Percentiles rank a stretch among this genome's conserved stretches.
These are phyloP conservation scores for Vulpes ferrilata DNA, from an alignment of 2,113 vertebrate species.

Conservation along the genomic window DNA sequence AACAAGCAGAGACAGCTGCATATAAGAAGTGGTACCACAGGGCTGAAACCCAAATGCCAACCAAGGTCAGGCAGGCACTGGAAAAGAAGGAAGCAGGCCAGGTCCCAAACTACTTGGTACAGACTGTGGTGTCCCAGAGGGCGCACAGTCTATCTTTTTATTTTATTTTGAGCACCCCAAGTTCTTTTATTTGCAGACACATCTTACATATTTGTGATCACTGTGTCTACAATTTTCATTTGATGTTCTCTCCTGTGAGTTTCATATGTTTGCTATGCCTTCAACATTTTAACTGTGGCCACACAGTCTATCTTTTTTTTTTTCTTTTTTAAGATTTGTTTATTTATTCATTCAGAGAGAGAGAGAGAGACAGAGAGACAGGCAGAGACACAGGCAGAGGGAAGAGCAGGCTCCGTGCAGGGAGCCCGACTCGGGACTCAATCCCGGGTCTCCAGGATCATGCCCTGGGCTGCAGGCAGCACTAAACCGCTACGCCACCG, in stretches of 20 bases:
- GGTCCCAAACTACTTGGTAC: background rate
- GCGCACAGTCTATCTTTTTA: background rate
- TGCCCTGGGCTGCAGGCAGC: too few species aligned
- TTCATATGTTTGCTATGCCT: background rate
- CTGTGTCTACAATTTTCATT: background rate
- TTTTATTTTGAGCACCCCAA: background rate
- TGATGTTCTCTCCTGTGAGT: background rate
- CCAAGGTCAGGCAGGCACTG: fast-evolving
- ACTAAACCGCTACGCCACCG: too few species aligned
- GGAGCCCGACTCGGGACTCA: too few species aligned
- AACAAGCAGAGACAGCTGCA: background rate
- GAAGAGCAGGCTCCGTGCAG: too few species aligned
- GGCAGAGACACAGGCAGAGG: too few species aligned
- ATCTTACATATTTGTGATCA: background rate
- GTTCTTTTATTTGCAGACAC: background rate
- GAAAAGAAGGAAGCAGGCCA: background rate
- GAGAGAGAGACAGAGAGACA: too few species aligned
- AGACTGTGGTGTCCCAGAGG: background rate
- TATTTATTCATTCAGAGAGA: too few species aligned
- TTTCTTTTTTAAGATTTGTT: too few species aligned
- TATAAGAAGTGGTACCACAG: background rate
- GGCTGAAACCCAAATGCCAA: background rate
- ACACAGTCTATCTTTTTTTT: background rate
- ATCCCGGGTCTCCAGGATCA: too few species aligned
- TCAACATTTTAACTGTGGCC: background rate